These are phyloP conservation scores for Oreocharis arfaki DNA, from an alignment of 2,113 vertebrate species.

Conservation along the genomic window DNA sequence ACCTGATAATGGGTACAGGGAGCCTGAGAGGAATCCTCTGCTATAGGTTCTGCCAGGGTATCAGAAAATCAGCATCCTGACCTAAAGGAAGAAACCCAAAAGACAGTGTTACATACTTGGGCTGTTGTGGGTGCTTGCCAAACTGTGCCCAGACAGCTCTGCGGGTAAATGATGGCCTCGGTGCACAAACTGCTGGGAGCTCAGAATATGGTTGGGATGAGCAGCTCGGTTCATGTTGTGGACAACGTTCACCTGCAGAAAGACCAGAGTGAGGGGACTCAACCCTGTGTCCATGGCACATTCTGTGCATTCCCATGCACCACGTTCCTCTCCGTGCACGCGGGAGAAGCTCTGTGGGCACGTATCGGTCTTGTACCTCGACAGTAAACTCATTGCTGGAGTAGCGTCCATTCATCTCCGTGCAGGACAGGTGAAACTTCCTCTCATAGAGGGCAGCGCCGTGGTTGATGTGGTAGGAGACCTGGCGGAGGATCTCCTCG, in stretches of 20 bases:
- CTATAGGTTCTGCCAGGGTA: not conserved
- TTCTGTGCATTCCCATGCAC: not conserved
- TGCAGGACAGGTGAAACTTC: conserved; percentile 93
- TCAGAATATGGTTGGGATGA: conserved; percentile 91
- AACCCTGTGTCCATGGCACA: not conserved
- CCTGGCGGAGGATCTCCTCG: conserved; percentile 88
- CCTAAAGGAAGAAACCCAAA: not conserved
- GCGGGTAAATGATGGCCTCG: conserved; percentile 82
- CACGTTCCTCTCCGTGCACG: rapidly evolving
- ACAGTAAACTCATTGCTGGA: conserved; percentile 95
- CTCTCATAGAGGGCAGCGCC: conserved; percentile 90
- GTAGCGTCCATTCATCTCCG: conserved; percentile 97
- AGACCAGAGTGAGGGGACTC: not conserved
- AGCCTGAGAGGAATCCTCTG: not conserved
- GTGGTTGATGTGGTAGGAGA: conserved; percentile 83
- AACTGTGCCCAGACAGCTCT: conserved; percentile 90
- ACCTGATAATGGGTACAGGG: not conserved
- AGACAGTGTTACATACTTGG: conserved; percentile 76
- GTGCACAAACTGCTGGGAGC: conserved; percentile 93
- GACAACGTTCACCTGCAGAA: conserved; percentile 86
- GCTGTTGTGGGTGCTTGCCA: conserved; percentile 87
- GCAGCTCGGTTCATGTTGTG: conserved; percentile 86
- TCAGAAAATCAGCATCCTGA: not conserved
- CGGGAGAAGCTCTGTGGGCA: not conserved
- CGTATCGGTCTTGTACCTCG: conserved; percentile 74